These are phyloP conservation scores for Myripristis murdjan DNA, from an alignment of 2,797 vertebrate species.

Conservation along the genomic window DNA sequence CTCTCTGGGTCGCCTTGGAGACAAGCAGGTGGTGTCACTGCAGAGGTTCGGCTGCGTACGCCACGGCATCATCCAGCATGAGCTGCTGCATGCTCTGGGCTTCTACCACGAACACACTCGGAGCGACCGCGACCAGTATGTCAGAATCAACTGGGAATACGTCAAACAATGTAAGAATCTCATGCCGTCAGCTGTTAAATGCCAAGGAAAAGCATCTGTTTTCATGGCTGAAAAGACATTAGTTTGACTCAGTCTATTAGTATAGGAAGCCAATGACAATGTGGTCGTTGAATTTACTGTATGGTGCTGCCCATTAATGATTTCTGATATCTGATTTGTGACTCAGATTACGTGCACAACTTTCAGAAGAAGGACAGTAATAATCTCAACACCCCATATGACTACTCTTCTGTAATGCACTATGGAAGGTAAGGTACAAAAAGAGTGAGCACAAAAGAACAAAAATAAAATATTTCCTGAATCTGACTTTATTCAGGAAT, in stretches of 20 bases:
- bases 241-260: no score
- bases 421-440: conserved; percentile 74
- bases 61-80: conserved; percentile 82
- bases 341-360: conserved; percentile 51
- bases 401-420: conserved; percentile 89
- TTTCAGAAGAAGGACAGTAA: conserved; percentile 80
- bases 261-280: neutral
- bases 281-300: no score
- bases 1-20: conserved; percentile 76
- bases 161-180: conserved; percentile 25
- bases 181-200: accelerated
- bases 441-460: accelerated
- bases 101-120: conserved; percentile 87
- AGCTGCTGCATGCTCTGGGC: conserved; percentile 84
- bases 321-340: neutral
- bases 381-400: conserved; percentile 80
- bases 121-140: conserved; percentile 83
- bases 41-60: conserved; percentile 78
- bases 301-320: no score
- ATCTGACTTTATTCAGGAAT: no score
- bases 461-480: no score
- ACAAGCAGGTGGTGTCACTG: conserved; percentile 82
- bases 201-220: neutral
- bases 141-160: conserved; percentile 83
- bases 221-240: neutral